Conservation (phyloP, 2,113 vertebrate genomes). For the Tragelaphus strepsiceros region DNA sequence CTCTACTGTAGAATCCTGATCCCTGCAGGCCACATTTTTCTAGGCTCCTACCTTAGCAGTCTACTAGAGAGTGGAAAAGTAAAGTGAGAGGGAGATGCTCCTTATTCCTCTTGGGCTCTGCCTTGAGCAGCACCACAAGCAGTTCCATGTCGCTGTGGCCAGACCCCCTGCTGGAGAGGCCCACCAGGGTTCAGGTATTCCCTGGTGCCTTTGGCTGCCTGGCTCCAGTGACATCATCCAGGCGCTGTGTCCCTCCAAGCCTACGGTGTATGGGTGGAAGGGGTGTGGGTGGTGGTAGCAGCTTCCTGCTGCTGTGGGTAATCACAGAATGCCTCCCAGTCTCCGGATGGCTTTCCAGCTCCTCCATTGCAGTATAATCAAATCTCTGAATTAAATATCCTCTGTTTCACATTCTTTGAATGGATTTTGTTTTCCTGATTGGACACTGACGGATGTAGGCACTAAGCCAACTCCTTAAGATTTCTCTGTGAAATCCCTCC, state of each 20-base stretch:
- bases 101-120: rapidly evolving
- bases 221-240: neutral
- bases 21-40: neutral
- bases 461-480: neutral
- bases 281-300: neutral
- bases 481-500: conserved; percentile 7
- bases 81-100: neutral
- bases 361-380: neutral
- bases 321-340: neutral
- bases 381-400: neutral
- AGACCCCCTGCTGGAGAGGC: neutral
- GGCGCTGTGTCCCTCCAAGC: neutral
- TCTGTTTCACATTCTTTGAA: conserved; percentile 18
- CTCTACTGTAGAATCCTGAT: neutral
- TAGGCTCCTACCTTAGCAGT: neutral
- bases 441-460: neutral
- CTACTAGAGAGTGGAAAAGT: neutral
- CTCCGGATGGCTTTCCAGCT: neutral
- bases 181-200: neutral
- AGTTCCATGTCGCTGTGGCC: neutral
- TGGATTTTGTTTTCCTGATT: neutral
- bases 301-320: neutral
- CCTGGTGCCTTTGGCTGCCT: neutral
- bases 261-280: neutral
- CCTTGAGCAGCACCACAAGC: neutral